Evolutionary conservation across 2,888 invertebrate genomes (phyloP).

Genomic region (Agonopterix alstromeriana): DNA sequence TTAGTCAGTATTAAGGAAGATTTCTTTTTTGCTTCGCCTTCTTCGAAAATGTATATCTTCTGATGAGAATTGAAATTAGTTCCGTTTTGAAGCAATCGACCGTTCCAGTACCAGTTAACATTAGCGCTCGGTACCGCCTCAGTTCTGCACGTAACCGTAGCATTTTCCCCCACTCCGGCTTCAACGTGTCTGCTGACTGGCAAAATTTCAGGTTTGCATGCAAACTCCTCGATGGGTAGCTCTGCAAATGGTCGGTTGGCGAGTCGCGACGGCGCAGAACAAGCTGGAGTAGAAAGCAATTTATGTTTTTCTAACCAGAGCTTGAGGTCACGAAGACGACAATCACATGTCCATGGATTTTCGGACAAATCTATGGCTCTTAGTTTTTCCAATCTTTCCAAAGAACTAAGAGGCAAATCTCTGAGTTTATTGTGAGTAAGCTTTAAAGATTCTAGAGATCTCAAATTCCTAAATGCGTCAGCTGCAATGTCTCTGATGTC

Average conservation of each 20-base stretch:
- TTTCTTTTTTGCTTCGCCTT: conserved; percentile 84
- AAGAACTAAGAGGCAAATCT: conserved; percentile 83
- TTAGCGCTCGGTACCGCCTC: conserved; percentile 88
- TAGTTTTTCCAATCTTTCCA: conserved; percentile 83
- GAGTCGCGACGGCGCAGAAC: conserved; percentile 83
- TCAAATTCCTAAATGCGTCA: conserved; percentile 83
- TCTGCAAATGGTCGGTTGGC: conserved; percentile 86
- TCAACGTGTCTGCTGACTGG: conserved; percentile 86
- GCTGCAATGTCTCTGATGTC: conserved; percentile 87
- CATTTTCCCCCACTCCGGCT: conserved; percentile 88
- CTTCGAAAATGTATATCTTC: conserved; percentile 85
- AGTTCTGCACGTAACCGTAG: conserved; percentile 88
- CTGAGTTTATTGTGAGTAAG: conserved; percentile 88
- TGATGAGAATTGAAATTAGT: conserved; percentile 88
- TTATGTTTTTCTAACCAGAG: conserved; percentile 88
- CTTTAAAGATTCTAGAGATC: conserved; percentile 85
- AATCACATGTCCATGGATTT: conserved; percentile 94
- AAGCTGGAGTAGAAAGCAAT: conserved; percentile 86
- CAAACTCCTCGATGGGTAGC: conserved; percentile 87
- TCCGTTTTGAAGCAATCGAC: conserved; percentile 85
- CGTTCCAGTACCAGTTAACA: conserved; percentile 93
- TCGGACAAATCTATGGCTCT: conserved; percentile 90
- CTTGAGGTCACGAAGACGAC: conserved; percentile 87
- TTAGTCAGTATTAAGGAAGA: conserved; percentile 87
- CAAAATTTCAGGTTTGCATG: conserved; percentile 88